These are phyloP conservation scores for Leptodactylus fallax DNA, from an alignment of 2,797 vertebrate genomes.

Conservation along the genomic window DNA sequence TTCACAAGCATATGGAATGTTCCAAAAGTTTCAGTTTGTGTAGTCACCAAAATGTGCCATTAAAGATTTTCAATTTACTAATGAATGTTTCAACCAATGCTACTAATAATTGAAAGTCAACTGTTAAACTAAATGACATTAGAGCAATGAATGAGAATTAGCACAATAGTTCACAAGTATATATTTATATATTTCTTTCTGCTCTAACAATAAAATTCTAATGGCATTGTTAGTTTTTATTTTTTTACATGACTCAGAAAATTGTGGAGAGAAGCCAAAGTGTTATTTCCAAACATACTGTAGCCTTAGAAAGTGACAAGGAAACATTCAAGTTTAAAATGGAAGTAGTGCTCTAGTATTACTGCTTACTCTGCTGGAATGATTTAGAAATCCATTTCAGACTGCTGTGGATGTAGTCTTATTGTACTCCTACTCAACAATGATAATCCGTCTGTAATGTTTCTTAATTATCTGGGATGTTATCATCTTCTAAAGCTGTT, in stretches of 20 bases:
- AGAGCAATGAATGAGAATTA: not conserved
- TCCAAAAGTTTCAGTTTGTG: too few species aligned
- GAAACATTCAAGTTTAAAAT: conserved; percentile 33
- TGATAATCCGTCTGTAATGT: conserved; percentile 40
- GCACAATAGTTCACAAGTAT: not conserved
- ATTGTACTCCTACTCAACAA: conserved; percentile 56
- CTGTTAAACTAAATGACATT: not conserved
- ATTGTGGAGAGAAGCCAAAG: not conserved
- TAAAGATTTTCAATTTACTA: too few species aligned
- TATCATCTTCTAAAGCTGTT: conserved; percentile 51
- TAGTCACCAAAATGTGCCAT: not conserved
- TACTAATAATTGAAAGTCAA: conserved; percentile 1
- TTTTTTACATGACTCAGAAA: not conserved
- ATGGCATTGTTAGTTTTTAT: not conserved
- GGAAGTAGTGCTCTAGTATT: conserved; percentile 23
- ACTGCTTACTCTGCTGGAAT: conserved; percentile 47
- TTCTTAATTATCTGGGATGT: conserved; percentile 32
- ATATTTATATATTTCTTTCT: not conserved
- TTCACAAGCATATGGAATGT: too few species aligned
- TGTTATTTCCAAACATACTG: conserved; percentile 26
- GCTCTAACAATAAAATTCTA: conserved; percentile 16
- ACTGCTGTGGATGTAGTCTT: conserved; percentile 35
- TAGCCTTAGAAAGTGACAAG: conserved; percentile 33
- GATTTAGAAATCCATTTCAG: conserved; percentile 49
- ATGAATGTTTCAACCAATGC: too few species aligned